Evolutionary conservation across 30 jellyfish, hydroid and myxozoan species (phyloP).

Genomic region (Hydractinia echinata): DNA sequence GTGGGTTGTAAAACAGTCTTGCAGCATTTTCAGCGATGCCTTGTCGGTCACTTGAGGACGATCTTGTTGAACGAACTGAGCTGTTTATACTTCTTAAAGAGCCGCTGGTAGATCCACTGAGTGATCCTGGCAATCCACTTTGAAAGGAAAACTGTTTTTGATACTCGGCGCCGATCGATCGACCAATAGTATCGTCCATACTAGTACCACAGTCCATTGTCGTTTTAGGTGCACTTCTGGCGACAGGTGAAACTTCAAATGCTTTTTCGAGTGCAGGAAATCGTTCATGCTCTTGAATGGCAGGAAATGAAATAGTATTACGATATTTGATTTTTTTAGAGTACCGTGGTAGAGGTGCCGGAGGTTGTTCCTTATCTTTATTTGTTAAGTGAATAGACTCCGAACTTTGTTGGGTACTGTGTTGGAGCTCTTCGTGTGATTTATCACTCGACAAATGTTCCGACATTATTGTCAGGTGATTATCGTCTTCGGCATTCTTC

Average conservation of each 20-base stretch:
- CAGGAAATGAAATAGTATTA: constrained; percentile 8
- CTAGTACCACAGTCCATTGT: constrained; percentile 2
- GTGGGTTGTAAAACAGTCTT: constrained; percentile 1
- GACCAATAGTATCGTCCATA: constrained; percentile 12
- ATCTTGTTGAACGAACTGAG: constrained; percentile 1
- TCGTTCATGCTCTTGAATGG: background rate
- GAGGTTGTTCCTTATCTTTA: background rate
- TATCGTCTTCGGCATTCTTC: constrained; percentile 1
- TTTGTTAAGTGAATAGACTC: background rate
- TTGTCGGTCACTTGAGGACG: constrained; percentile 10
- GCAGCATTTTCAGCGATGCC: constrained; percentile 19
- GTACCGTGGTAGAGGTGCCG: constrained; percentile 21
- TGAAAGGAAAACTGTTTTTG: background rate
- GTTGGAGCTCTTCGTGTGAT: background rate
- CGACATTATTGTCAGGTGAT: constrained; percentile 4
- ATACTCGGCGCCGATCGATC: background rate
- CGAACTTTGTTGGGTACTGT: background rate
- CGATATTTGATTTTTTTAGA: constrained; percentile 8
- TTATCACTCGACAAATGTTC: background rate
- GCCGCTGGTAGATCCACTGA: background rate
- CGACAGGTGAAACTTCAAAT: background rate
- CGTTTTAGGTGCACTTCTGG: background rate
- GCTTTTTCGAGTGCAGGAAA: background rate
- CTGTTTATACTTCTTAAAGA: background rate
- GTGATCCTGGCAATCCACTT: background rate